Evolutionary conservation across 2,797 vertebrate species (phyloP).

Genomic region (Halcyon smyrnensis): DNA sequence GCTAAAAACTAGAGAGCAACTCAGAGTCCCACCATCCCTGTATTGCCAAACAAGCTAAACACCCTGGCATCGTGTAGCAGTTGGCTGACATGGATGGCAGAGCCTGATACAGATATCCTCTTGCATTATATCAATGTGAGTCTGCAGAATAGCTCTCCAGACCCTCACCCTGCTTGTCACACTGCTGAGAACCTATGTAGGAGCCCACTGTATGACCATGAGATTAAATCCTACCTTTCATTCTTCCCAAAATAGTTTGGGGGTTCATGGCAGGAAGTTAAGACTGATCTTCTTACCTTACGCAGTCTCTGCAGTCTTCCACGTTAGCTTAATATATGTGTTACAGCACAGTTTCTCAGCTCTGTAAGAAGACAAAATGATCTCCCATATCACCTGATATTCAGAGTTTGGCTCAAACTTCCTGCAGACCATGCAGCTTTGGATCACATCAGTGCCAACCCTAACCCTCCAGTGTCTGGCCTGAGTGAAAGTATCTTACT

Average conservation of each 20-base stretch:
- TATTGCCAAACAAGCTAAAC: not conserved
- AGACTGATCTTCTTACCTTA: not conserved
- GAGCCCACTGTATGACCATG: not conserved
- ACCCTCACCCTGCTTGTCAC: not conserved
- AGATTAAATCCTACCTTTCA: not conserved
- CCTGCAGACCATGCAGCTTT: not conserved
- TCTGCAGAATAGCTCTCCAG: not conserved
- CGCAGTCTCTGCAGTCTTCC: not conserved
- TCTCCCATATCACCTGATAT: not conserved
- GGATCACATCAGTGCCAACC: not conserved
- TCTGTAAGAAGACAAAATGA: not conserved
- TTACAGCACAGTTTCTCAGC: not conserved
- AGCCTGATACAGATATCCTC: not conserved
- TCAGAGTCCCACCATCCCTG: not conserved
- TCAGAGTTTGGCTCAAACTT: not conserved
- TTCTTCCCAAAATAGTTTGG: not conserved
- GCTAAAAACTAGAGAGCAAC: not conserved
- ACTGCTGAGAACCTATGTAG: not conserved
- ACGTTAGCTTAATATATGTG: not conserved
- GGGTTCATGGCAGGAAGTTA: not conserved
- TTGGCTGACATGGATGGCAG: not conserved
- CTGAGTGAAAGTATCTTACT: not conserved
- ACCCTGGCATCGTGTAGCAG: not conserved
- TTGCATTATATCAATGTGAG: accelerated
- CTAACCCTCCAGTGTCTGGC: not conserved